phyloP scores from a whole-genome alignment of 2,113 vertebrate genomes.

The Ascaphus truei region DNA sequence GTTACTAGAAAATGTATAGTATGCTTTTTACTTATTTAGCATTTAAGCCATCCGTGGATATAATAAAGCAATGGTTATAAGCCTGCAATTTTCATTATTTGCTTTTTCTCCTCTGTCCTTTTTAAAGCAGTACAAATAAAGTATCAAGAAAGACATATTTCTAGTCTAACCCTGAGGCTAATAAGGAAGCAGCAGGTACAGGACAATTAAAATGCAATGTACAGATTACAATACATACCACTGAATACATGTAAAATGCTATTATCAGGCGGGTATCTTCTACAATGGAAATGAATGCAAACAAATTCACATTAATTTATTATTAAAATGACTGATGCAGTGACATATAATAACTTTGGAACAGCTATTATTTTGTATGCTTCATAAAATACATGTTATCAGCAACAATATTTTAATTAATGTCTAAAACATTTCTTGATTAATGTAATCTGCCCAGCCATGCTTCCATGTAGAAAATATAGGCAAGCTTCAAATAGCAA shows the following conservation, averaged over 20 bases:
- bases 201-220: not conserved
- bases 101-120: not conserved
- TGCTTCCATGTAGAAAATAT: not conserved
- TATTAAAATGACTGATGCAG: too few species aligned
- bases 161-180: not conserved
- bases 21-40: not conserved
- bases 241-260: not conserved
- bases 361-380: not conserved
- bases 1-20: not conserved
- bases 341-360: too few species aligned
- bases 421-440: not conserved
- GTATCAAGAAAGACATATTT: not conserved
- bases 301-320: too few species aligned
- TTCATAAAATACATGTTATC: not conserved
- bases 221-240: too few species aligned
- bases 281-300: not conserved
- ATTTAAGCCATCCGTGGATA: too few species aligned
- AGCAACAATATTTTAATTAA: slow-evolving; percentile 4
- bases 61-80: not conserved
- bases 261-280: not conserved
- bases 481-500: not conserved
- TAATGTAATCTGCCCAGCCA: not conserved
- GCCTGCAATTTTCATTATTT: not conserved
- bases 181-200: not conserved
- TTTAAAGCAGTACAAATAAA: not conserved